A percentile compares a stretch with the other conserved stretches of the same genome.
These are phyloP conservation scores for Poicephalus gulielmi DNA, from an alignment of 2,113 vertebrate genomes.

Conservation along the genomic window DNA sequence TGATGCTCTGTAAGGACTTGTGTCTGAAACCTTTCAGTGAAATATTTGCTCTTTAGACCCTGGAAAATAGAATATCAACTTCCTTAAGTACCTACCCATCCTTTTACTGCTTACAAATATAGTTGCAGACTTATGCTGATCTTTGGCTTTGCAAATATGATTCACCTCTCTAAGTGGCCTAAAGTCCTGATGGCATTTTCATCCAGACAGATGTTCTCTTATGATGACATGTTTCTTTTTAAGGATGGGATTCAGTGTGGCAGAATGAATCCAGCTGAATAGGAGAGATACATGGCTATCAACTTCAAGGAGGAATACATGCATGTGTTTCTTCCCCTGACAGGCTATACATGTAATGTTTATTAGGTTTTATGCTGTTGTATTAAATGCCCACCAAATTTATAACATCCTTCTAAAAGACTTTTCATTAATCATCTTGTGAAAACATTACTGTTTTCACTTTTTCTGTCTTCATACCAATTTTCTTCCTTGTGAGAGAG, in stretches of 20 bases:
- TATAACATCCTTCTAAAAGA: background rate
- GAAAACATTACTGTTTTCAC: background rate
- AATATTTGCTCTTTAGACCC: background rate
- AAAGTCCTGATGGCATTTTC: background rate
- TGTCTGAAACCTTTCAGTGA: background rate
- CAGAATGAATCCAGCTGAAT: background rate
- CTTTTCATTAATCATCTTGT: background rate
- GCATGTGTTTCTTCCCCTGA: background rate
- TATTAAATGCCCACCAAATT: background rate
- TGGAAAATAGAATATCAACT: background rate
- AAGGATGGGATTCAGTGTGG: background rate
- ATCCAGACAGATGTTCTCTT: background rate
- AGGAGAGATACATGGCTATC: accelerated
- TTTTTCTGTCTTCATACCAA: background rate
- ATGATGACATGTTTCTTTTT: background rate
- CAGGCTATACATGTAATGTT: background rate
- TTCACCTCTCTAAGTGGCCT: background rate
- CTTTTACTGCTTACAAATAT: background rate
- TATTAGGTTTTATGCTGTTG: background rate
- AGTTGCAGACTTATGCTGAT: background rate
- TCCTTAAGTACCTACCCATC: background rate
- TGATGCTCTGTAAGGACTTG: background rate
- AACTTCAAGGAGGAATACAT: background rate
- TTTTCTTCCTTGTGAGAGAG: background rate
- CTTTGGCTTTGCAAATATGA: background rate